Evolutionary conservation across 2,797 vertebrate genomes (phyloP).

Genomic region (Astyanax mexicanus): DNA sequence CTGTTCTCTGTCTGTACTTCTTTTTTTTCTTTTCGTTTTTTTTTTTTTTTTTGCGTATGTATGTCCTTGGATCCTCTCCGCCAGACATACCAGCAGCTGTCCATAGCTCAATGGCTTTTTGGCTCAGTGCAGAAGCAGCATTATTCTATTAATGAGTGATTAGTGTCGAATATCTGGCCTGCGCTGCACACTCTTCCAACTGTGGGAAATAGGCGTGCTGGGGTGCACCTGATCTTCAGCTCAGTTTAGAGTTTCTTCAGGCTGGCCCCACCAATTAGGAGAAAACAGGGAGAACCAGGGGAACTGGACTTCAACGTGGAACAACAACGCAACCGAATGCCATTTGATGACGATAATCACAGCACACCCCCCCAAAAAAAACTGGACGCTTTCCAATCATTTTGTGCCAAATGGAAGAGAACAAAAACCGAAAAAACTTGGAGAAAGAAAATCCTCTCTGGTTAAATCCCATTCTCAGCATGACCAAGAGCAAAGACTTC

Average conservation of each 20-base stretch:
- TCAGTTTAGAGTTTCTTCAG: slow-evolving; percentile 75
- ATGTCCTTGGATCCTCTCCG: slow-evolving; percentile 69
- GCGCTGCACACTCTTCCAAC: slow-evolving; percentile 66
- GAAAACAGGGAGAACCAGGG: slow-evolving; percentile 62
- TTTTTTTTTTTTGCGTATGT: slow-evolving; percentile 50
- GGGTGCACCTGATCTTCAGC: slow-evolving; percentile 76
- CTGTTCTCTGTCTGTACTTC: slow-evolving; percentile 54
- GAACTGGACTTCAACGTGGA: slow-evolving; percentile 60
- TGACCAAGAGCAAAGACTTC: slow-evolving; percentile 23
- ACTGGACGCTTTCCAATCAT: slow-evolving; percentile 33
- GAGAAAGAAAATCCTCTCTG: slow-evolving; percentile 40
- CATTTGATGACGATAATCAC: slow-evolving; percentile 67
- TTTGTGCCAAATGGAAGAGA: slow-evolving; percentile 43
- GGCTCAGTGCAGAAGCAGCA: slow-evolving; percentile 61
- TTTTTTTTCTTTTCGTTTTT: too few relatives aligned
- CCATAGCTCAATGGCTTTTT: slow-evolving; percentile 65
- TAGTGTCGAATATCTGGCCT: slow-evolving; percentile 83
- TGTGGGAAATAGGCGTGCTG: slow-evolving; percentile 79
- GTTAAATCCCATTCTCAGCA: slow-evolving; percentile 53
- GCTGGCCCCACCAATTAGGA: slow-evolving; percentile 56
- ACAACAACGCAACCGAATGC: slow-evolving; percentile 60
- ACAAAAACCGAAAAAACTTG: slow-evolving; percentile 41
- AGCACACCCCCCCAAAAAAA: slow-evolving; percentile 41
- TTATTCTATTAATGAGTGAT: slow-evolving; percentile 83
- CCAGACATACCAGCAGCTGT: slow-evolving; percentile 77